phyloP scores from a whole-genome alignment of 2,888 invertebrate genomes.

The Cosmia trapezina region DNA sequence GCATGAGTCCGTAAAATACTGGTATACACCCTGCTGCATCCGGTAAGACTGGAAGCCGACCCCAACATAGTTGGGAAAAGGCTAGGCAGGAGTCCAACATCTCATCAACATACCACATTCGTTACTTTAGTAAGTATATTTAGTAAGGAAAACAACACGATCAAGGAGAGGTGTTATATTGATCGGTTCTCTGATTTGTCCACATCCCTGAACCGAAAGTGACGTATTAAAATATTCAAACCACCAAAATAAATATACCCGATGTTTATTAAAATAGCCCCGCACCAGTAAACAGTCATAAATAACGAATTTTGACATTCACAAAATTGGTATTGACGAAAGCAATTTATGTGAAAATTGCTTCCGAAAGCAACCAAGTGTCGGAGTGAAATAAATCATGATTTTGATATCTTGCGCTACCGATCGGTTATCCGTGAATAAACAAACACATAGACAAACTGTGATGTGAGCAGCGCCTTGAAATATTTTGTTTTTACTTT shows the following conservation, averaged over 20 bases:
- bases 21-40: too few species aligned
- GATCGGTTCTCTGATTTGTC: not conserved
- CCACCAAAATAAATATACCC: constrained; percentile 32
- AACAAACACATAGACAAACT: constrained; percentile 50
- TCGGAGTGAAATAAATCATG: constrained; percentile 74
- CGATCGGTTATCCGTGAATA: constrained; percentile 56
- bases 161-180: not conserved
- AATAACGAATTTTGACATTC: constrained; percentile 78
- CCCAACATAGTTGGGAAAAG: too few species aligned
- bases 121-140: not conserved
- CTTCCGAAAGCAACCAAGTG: constrained; percentile 72
- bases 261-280: constrained; percentile 52
- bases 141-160: too few species aligned
- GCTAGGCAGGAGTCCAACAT: not conserved
- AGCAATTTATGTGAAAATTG: constrained; percentile 81
- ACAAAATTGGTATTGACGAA: constrained; percentile 80
- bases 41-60: too few species aligned
- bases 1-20: not conserved
- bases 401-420: constrained; percentile 61
- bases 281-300: constrained; percentile 75
- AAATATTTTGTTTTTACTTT: constrained; percentile 7
- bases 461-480: constrained; percentile 33
- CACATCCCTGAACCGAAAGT: not conserved
- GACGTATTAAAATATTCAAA: constrained; percentile 25
- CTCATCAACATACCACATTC: not conserved